A percentile compares a stretch with the other conserved stretches of the same genome.
Evolutionary conservation across 2,797 vertebrate species (phyloP).

Genomic region (Coreius guichenoti): DNA sequence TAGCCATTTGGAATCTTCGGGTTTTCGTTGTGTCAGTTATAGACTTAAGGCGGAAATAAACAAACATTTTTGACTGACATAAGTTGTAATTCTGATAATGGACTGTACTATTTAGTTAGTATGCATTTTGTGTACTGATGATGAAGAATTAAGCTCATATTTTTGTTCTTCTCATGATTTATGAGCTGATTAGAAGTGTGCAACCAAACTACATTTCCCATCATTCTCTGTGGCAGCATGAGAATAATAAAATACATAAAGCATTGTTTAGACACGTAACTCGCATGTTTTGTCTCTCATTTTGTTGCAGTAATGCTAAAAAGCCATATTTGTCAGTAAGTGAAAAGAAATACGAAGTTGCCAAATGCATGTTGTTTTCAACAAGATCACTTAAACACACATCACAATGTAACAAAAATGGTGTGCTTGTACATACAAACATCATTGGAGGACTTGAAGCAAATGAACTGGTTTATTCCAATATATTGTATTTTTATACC

Average conservation of each 20-base stretch:
- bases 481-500: background rate
- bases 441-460: too few relatives aligned
- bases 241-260: background rate
- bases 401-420: too few relatives aligned
- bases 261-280: background rate
- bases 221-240: background rate
- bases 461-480: background rate
- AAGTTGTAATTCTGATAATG: background rate
- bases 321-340: background rate
- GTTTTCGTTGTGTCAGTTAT: background rate
- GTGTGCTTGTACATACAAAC: too few relatives aligned
- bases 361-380: background rate
- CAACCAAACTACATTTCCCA: background rate
- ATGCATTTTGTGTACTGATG: background rate
- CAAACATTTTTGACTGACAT: background rate
- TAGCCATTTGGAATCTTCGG: background rate
- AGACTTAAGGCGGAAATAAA: too few relatives aligned
- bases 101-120: background rate
- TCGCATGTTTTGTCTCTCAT: background rate
- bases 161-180: background rate
- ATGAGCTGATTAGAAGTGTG: background rate
- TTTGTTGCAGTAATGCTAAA: background rate
- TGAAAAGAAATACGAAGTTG: background rate
- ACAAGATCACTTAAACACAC: background rate
- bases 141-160: background rate